A percentile compares a stretch with the other conserved stretches of the same genome.
These are phyloP conservation scores for Drosophila picticornis DNA, from an alignment of 2,888 invertebrate genomes.

Conservation along the genomic window DNA sequence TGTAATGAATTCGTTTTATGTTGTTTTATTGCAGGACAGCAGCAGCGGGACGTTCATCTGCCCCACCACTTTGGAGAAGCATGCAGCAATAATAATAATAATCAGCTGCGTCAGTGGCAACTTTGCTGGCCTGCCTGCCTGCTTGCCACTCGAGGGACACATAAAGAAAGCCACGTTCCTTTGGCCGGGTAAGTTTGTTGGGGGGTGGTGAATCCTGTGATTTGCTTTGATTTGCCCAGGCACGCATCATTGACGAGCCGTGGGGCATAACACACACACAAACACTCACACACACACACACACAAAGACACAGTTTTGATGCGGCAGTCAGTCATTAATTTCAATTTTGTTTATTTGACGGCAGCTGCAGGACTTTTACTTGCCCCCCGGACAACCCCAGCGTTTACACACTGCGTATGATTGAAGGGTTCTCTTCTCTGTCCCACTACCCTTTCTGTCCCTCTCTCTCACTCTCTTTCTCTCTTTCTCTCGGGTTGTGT, in stretches of 20 bases:
- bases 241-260: constrained; percentile 67
- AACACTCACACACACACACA: not conserved
- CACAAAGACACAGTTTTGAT: constrained; percentile 3
- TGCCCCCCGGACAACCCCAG: constrained; percentile 5
- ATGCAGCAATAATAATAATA: constrained; percentile 54
- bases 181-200: constrained; percentile 11
- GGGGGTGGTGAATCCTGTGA: constrained; percentile 21
- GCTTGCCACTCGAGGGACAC: constrained; percentile 44
- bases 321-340: constrained; percentile 68
- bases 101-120: constrained; percentile 49
- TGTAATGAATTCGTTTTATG: constrained; percentile 47
- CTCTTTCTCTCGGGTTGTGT: constrained; percentile 4
- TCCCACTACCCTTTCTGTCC: not conserved
- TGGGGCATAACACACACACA: constrained; percentile 28
- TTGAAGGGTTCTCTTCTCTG: constrained; percentile 41
- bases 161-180: constrained; percentile 37
- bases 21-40: constrained; percentile 41
- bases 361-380: constrained; percentile 10
- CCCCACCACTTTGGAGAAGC: constrained; percentile 9
- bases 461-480: constrained; percentile 1
- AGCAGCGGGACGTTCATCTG: not conserved
- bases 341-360: constrained; percentile 56
- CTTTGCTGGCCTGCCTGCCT: constrained; percentile 1
- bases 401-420: constrained; percentile 16
- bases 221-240: constrained; percentile 67